Evolutionary conservation across 2,113 vertebrate genomes (phyloP).

Genomic region (Ophiodon elongatus): DNA sequence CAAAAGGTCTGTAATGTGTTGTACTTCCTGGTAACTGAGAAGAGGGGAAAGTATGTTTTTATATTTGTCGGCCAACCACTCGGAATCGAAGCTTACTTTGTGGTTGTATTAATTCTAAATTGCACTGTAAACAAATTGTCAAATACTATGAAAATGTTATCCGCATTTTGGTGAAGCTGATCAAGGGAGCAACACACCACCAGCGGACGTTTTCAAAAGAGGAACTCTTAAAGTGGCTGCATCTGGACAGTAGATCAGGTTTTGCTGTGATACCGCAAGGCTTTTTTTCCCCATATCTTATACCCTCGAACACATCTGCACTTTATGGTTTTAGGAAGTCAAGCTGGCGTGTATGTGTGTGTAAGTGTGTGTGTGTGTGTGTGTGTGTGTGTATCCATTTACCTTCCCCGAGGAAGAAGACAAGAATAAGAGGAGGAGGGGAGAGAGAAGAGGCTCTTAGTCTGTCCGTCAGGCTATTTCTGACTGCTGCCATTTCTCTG

Average conservation of each 20-base stretch:
- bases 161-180: constrained; percentile 18
- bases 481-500: constrained; percentile 86
- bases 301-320: constrained; percentile 71
- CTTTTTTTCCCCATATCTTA: constrained; percentile 60
- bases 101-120: neutral
- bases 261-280: constrained; percentile 67
- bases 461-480: constrained; percentile 84
- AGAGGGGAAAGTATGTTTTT: neutral
- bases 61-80: neutral
- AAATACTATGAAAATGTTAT: constrained; percentile 22
- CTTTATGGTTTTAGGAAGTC: constrained; percentile 75
- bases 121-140: constrained; percentile 11
- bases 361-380: constrained; percentile 19
- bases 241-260: constrained; percentile 73
- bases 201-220: constrained; percentile 20
- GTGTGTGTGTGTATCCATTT: constrained; percentile 68
- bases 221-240: constrained; percentile 40
- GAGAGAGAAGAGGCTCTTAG: constrained; percentile 81
- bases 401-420: constrained; percentile 75
- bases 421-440: constrained; percentile 76
- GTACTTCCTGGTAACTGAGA: neutral
- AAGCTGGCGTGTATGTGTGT: constrained; percentile 32
- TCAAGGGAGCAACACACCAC: constrained; percentile 27
- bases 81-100: neutral
- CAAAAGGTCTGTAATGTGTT: neutral